Base-by-base conservation (phyloP, 1,140 invertebrate genomes). In the Drosophila gunungcola region DNA sequence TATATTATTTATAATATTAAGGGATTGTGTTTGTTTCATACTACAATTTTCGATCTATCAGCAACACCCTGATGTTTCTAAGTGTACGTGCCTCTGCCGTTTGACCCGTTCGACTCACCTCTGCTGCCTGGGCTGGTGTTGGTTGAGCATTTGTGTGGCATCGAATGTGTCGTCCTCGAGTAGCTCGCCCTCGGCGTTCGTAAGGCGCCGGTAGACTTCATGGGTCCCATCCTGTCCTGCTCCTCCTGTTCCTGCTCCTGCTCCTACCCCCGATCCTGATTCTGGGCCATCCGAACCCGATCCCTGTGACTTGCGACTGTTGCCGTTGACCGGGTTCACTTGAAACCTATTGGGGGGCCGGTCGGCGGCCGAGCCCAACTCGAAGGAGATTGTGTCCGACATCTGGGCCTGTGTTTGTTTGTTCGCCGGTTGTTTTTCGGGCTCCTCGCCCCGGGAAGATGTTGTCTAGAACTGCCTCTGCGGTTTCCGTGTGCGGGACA, bases 271-370 rank as follows among this genome's bases (percentile, higher is more conserved):
- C 2, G 36, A 39, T 56, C 41, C 60, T n/a, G 62, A 6, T n/a
- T 13, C 42, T 27, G 63, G 11, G 21, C 29, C 51, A 11, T 69
- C 45, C 29, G 51, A 49, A 10, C 32, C 45, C 29, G 51, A 49
- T 7, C 32, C 55, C 58, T 79, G 75, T 68, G 76, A 41, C 73
- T 89, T 89, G 73, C 77, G 80, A 70, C 78, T 77, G 25, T 78
- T 86, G 68, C 91, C 84, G 21, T 91, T 86, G 57, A 92, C 92
- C 56, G 91, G 85, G 81, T 93, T 93, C 57, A 93, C 93, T 82
- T 91, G 91, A 58, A 92, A 89, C 27, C 84, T 88, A 70, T 89
- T 92, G 29, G 91, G 85, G 12, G 90, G 91, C 46, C 89, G 72
- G 65, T 92, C 91, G 43, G 73, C 34, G 29, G 91, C 88, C 48